phyloP scores from a whole-genome alignment of 2,797 vertebrate species.

The Sorex maritimensis region DNA sequence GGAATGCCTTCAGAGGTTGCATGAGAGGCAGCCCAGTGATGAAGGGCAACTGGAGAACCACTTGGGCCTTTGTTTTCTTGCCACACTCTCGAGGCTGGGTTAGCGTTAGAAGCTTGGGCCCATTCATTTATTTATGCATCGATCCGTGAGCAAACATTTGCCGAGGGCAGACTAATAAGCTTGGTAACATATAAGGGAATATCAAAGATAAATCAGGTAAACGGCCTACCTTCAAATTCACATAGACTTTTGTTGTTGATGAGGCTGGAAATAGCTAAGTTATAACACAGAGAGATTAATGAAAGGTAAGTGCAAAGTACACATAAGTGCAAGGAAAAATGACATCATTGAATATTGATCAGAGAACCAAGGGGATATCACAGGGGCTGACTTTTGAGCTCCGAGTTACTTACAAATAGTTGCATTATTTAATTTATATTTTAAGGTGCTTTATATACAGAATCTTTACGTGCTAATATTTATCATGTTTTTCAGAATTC shows the following conservation, averaged over 20 bases:
- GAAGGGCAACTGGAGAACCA: not conserved
- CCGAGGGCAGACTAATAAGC: not conserved
- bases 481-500: not conserved
- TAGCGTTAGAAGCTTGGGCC: not conserved
- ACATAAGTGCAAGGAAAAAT: not conserved
- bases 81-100: not conserved
- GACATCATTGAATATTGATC: not conserved
- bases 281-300: not conserved
- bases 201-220: conserved; percentile 36
- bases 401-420: not conserved
- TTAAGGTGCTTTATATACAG: not conserved
- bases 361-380: not conserved
- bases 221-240: not conserved
- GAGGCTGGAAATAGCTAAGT: conserved; percentile 22
- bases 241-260: not conserved
- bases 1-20: not conserved
- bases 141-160: not conserved
- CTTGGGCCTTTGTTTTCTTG: not conserved
- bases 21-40: not conserved
- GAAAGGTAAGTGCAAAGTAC: too few species aligned
- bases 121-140: not conserved
- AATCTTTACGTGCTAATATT: not conserved
- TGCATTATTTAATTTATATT: conserved; percentile 24
- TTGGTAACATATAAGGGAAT: not conserved
- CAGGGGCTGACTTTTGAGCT: not conserved